Percentiles rank a stretch among this genome's conserved stretches.
Evolutionary conservation across 1,140 invertebrate species (phyloP).

Genomic region (Drosophila nasuta): DNA sequence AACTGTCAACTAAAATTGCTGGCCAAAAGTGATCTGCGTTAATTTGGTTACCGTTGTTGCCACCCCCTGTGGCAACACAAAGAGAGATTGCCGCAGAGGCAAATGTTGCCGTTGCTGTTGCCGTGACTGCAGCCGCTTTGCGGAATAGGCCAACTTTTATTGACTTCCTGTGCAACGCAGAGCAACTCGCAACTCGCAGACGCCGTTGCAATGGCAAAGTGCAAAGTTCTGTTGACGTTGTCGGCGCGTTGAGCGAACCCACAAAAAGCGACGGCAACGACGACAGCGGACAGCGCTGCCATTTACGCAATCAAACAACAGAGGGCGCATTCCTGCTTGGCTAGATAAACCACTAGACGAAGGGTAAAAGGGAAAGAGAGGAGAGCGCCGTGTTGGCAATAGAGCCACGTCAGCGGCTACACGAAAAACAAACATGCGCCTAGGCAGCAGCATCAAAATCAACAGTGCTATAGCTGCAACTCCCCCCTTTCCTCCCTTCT

Average conservation of each 20-base stretch:
- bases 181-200: slow-evolving; percentile 20
- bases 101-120: not conserved
- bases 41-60: slow-evolving; percentile 51
- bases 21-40: slow-evolving; percentile 29
- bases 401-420: slow-evolving; percentile 40
- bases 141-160: slow-evolving; percentile 75
- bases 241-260: not conserved
- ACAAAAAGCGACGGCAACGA: slow-evolving; percentile 6
- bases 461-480: slow-evolving; percentile 40
- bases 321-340: slow-evolving; percentile 8
- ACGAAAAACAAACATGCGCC: slow-evolving; percentile 62
- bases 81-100: slow-evolving; percentile 5
- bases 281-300: slow-evolving; percentile 17
- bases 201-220: slow-evolving; percentile 36
- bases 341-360: not conserved
- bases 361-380: not conserved
- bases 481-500: slow-evolving; percentile 1
- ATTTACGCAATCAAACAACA: slow-evolving; percentile 61
- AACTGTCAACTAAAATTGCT: not conserved
- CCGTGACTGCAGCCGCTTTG: slow-evolving; percentile 26
- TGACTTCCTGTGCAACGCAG: slow-evolving; percentile 64
- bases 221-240: slow-evolving; percentile 55
- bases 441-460: slow-evolving; percentile 55
- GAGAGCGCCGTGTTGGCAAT: not conserved
- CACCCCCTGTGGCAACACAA: not conserved